A percentile compares a stretch with the other conserved stretches of the same genome.
phyloP scores from a whole-genome alignment of 2,888 invertebrate genomes.

The Polyploca ridens region DNA sequence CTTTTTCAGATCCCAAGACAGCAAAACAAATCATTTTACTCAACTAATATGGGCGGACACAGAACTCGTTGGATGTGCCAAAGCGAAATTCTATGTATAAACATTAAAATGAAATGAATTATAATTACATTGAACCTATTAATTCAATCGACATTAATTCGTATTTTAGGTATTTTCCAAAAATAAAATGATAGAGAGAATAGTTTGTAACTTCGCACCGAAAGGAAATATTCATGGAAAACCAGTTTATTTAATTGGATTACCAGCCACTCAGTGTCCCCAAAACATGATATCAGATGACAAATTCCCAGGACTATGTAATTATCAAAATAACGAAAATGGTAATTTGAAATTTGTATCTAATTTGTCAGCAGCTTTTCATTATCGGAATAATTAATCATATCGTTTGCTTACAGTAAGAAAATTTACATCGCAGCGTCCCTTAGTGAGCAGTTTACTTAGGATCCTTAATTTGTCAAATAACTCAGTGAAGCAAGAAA shows the following conservation, averaged over 20 bases:
- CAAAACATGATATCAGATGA: conserved; percentile 47
- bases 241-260: conserved; percentile 68
- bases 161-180: conserved; percentile 45
- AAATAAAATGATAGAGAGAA: conserved; percentile 55
- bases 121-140: background rate
- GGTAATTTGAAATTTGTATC: conserved; percentile 20
- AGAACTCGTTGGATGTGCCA: conserved; percentile 70
- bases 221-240: conserved; percentile 65
- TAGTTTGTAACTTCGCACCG: conserved; percentile 75
- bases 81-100: conserved; percentile 69
- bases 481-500: conserved; percentile 53
- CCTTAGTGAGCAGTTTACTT: conserved; percentile 58
- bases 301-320: conserved; percentile 55
- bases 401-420: conserved; percentile 42
- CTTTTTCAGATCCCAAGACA: conserved; percentile 53
- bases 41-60: conserved; percentile 77
- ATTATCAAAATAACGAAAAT: conserved; percentile 18
- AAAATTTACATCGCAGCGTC: conserved; percentile 32
- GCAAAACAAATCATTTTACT: conserved; percentile 62
- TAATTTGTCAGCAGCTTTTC: conserved; percentile 6
- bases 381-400: conserved; percentile 22
- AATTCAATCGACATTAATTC: conserved; percentile 14
- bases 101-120: conserved; percentile 19
- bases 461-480: conserved; percentile 67
- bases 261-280: conserved; percentile 66